Conservation (phyloP, 1,140 invertebrate genomes). For the Reticulitermes speratus region DNA sequence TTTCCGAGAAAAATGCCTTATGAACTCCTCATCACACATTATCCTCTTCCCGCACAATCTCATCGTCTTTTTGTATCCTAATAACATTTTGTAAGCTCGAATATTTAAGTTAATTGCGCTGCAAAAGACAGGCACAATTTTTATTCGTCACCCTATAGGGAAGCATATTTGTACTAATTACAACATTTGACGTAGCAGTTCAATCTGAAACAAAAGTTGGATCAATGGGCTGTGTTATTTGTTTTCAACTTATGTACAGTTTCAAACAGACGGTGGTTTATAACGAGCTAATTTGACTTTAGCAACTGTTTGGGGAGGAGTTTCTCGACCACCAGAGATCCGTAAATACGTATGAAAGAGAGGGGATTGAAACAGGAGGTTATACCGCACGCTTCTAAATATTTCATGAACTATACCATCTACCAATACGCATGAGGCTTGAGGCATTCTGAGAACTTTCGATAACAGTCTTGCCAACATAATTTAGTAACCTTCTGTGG, state of each 20-base stretch:
- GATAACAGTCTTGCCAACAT: background rate
- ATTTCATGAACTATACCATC: background rate
- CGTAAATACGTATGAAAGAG: background rate
- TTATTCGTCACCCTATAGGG: too few species aligned
- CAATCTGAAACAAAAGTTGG: background rate
- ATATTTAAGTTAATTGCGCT: too few species aligned
- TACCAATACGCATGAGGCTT: background rate
- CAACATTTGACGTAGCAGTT: background rate
- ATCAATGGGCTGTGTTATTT: background rate
- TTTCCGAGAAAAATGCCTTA: too few species aligned
- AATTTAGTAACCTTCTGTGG: background rate
- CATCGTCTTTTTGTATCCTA: too few species aligned
- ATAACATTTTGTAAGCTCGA: too few species aligned
- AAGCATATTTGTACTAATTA: background rate
- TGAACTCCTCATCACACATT: too few species aligned
- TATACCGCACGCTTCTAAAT: background rate
- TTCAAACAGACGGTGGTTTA: background rate
- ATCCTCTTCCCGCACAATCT: too few species aligned
- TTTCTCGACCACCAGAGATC: background rate
- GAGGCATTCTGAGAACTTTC: background rate
- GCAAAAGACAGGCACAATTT: too few species aligned
- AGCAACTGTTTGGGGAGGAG: background rate
- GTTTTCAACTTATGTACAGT: background rate
- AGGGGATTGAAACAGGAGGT: background rate
- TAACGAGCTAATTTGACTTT: background rate